These are phyloP conservation scores for Ascaphus truei DNA, from an alignment of 2,113 vertebrate species.

Conservation along the genomic window DNA sequence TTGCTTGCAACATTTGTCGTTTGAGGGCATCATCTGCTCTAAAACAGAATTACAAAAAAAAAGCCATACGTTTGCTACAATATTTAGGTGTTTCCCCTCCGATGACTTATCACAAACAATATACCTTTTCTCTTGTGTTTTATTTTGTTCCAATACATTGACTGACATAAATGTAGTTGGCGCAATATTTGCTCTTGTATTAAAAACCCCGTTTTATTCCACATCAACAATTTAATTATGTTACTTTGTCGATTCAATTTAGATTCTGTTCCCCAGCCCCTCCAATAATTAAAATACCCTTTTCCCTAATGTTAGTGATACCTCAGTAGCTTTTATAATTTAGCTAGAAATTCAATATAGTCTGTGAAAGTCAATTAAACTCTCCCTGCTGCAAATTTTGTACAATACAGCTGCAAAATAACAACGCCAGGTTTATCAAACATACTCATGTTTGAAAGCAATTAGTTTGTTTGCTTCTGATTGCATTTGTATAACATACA, in stretches of 20 bases:
- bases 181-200: neutral
- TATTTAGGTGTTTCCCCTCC: conserved; percentile 9
- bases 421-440: neutral
- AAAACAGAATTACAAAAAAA: conserved; percentile 3
- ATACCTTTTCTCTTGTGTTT: neutral
- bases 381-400: neutral
- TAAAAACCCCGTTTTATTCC: neutral
- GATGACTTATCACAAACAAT: conserved; percentile 7
- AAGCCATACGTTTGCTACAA: conserved; percentile 19
- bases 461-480: no score
- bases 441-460: no score
- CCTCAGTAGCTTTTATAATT: neutral
- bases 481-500: no score
- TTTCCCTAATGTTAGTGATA: neutral
- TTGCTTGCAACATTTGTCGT: conserved; percentile 35
- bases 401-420: neutral
- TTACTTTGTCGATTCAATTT: neutral
- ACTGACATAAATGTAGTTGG: neutral
- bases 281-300: neutral
- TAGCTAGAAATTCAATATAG: neutral
- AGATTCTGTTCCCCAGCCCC: neutral
- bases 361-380: neutral
- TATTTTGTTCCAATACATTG: neutral
- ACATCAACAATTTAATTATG: neutral
- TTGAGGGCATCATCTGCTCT: conserved; percentile 27